Percentiles rank a stretch among this genome's conserved stretches.
phyloP scores from a whole-genome alignment of 1,140 invertebrate genomes.

The Ostrea denselamellosa region DNA sequence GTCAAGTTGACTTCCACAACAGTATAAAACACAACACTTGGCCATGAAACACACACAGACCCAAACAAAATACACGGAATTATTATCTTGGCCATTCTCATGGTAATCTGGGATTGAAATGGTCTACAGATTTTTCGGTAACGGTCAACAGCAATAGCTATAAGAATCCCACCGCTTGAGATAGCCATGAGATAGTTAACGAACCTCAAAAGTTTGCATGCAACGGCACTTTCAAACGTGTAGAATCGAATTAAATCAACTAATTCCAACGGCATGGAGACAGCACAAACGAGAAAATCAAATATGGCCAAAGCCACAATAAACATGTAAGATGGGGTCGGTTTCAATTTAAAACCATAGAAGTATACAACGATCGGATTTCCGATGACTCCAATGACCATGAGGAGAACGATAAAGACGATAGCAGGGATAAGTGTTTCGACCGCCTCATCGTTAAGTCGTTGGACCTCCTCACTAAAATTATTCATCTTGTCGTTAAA shows the following conservation, averaged over 20 bases:
- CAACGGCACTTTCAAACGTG: conserved; percentile 51
- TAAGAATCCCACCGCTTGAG: conserved; percentile 53
- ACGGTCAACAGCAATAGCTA: conserved; percentile 61
- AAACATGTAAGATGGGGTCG: conserved; percentile 59
- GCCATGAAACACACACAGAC: conserved; percentile 53
- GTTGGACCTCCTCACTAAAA: conserved; percentile 28
- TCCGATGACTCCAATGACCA: conserved; percentile 57
- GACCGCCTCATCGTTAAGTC: conserved; percentile 46
- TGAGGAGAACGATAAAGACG: conserved; percentile 51
- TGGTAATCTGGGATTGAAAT: conserved; percentile 56
- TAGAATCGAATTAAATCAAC: conserved; percentile 58
- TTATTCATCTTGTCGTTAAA: neutral
- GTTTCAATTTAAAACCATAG: conserved; percentile 55
- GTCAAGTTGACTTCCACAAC: conserved; percentile 49
- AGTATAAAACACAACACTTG: conserved; percentile 54
- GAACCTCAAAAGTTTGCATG: conserved; percentile 58
- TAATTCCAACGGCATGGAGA: conserved; percentile 62
- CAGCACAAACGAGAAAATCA: conserved; percentile 56
- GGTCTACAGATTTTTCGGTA: conserved; percentile 63
- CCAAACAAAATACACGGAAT: conserved; percentile 44
- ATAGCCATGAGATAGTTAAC: conserved; percentile 56
- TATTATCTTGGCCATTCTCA: conserved; percentile 48
- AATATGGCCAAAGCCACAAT: conserved; percentile 61
- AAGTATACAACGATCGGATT: conserved; percentile 58
- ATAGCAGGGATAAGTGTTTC: conserved; percentile 56